Base-by-base conservation (phyloP, 2,888 invertebrate species). In the Epistrophella euchroma region DNA sequence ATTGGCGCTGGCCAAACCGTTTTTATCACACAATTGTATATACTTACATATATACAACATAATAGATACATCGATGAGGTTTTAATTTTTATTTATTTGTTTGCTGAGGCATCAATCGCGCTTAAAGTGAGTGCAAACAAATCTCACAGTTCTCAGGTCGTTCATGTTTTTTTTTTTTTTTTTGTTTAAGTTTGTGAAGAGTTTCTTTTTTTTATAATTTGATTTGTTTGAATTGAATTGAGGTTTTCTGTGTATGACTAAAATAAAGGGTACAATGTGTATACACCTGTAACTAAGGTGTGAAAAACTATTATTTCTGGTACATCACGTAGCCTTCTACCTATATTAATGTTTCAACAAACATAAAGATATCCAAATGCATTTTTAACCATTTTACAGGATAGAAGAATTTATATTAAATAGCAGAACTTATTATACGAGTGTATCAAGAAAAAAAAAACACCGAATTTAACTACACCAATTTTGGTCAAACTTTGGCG, bases 31-130 rank as follows among this genome's bases (percentile, higher is more conserved):
- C 62, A 73, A 4, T 45, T 45, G 17, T 45, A 35, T 35, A 15
- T 15, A 2, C 11, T 4, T 22, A 15, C 28, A 9, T 19, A 19
- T 22, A 15, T 22, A 50, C 13, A 13, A 25, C 22, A 25, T 22
- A 50, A 25, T 22, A 73, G 81, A 77, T 86, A 81, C 81, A 81
- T 77, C 70, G 76, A 86, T 86, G 81, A 77, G 81, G 70, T 81
- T 80, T 84, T 72, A 66, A 80, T 75, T 79, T 80, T 75, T 58
- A 60, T 80, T 76, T 80, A 68, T 68, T 70, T 70, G 55, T 75
- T 85, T 84, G 74, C 43, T 71, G 80, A 85, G 70, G 76, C 81
- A 86, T 86, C 85, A 86, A 86, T 81, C 81, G 85, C 64, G 77
- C 77, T 86, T 86, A 77, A 70, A 81, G 81, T 76, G 76, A 81